Percentiles rank a stretch among this genome's conserved stretches.
Evolutionary conservation across 2,888 invertebrate genomes (phyloP).

Genomic region (Lamellibrachia satsuma): DNA sequence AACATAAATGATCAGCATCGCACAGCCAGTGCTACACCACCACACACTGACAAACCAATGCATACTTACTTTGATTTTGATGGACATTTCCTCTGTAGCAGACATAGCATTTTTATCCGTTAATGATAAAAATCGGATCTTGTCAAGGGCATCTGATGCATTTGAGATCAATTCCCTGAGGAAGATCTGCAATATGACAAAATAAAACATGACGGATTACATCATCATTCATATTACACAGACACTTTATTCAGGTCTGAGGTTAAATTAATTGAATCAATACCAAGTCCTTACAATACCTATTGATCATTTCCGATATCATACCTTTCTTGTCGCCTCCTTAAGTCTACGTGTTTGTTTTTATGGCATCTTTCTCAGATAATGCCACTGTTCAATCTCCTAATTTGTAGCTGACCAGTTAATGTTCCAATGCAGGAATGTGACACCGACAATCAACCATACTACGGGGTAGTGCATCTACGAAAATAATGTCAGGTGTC

Average conservation of each 20-base stretch:
- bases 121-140: conserved; percentile 91
- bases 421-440: neutral
- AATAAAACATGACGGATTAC: neutral
- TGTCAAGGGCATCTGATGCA: conserved; percentile 98
- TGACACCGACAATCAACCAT: neutral
- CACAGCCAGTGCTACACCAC: too few species aligned
- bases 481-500: too few species aligned
- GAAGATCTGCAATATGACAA: conserved; percentile 78
- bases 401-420: neutral
- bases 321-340: too few species aligned
- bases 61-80: conserved; percentile 78
- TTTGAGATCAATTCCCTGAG: conserved; percentile 97
- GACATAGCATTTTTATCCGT: conserved; percentile 85
- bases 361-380: neutral
- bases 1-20: neutral
- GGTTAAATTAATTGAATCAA: too few species aligned
- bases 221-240: too few species aligned
- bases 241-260: too few species aligned
- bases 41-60: too few species aligned
- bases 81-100: conserved; percentile 82
- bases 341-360: neutral
- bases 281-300: too few species aligned
- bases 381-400: neutral
- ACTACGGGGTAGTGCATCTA: too few species aligned
- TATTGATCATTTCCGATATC: too few species aligned